Percentiles rank a stretch among this genome's conserved stretches.
These are phyloP conservation scores for Leguminivora glycinivorella DNA, from an alignment of 1,140 invertebrate genomes.

Conservation along the genomic window DNA sequence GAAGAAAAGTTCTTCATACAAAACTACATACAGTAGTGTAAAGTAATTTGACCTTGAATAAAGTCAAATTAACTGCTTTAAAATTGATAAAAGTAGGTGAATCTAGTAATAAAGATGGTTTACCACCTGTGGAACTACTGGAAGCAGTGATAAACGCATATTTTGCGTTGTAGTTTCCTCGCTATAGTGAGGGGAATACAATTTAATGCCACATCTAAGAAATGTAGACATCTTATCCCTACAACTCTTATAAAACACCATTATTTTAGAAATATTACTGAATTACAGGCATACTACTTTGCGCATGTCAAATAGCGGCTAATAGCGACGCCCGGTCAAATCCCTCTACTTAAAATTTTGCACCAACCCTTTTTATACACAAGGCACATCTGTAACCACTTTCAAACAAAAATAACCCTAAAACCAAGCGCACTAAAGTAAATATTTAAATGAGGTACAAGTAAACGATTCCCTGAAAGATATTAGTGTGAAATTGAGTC, in stretches of 20 bases:
- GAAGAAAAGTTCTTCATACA: no score
- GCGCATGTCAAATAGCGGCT: conserved; percentile 2
- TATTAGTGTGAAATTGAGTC: conserved; percentile 39
- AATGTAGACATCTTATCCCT: no score
- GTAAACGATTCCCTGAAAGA: background rate
- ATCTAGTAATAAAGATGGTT: no score
- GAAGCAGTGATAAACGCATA: no score
- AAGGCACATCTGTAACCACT: conserved; percentile 48
- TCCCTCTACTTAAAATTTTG: conserved; percentile 76
- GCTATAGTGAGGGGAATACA: no score
- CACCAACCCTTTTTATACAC: conserved; percentile 70
- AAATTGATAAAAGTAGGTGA: no score
- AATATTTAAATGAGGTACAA: conserved; percentile 30
- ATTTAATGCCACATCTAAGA: no score
- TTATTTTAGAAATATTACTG: background rate
- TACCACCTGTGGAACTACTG: no score
- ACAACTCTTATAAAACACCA: background rate
- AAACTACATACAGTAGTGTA: no score
- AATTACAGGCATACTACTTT: background rate
- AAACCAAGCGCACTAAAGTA: conserved; percentile 33
- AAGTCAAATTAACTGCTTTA: no score
- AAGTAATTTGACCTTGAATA: no score
- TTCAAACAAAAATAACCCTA: conserved; percentile 39
- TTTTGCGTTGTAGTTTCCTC: no score
- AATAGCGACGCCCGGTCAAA: conserved; percentile 49